Percentiles rank a stretch among this genome's conserved stretches.
Conservation (phyloP, 1,140 invertebrate genomes). For the Yoshiicerus persimilis region DNA sequence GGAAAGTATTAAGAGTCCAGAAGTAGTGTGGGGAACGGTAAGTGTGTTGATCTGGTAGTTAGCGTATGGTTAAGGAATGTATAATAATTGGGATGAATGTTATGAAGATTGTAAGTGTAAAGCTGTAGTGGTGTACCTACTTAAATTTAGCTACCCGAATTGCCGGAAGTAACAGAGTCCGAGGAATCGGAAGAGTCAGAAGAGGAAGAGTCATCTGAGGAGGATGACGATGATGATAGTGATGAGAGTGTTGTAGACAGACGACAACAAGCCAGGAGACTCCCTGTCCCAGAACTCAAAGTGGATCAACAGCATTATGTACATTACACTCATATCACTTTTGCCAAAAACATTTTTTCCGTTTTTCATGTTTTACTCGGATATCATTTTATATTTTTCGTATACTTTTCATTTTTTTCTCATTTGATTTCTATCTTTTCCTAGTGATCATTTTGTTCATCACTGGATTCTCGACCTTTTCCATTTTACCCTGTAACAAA, state of each 20-base stretch:
- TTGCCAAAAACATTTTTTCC: neutral
- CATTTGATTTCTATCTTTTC: neutral
- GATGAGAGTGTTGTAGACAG: constrained; percentile 41
- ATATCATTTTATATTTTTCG: neutral
- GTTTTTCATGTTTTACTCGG: neutral
- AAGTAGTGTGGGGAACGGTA: too few relatives aligned
- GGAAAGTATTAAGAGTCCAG: neutral
- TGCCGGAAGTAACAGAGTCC: constrained; percentile 42
- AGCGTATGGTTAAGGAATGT: neutral
- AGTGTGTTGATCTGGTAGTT: neutral
- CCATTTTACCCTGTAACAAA: neutral
- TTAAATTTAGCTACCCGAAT: constrained; percentile 40
- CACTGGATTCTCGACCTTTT: neutral
- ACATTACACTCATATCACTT: constrained; percentile 12
- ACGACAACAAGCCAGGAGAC: neutral
- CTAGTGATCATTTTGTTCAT: neutral
- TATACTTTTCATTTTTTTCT: neutral
- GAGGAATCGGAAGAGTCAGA: constrained; percentile 27
- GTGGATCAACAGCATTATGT: constrained; percentile 29
- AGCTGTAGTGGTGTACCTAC: neutral
- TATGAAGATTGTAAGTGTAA: neutral
- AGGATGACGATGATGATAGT: constrained; percentile 41
- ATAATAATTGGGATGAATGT: neutral
- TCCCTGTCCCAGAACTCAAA: constrained; percentile 39
- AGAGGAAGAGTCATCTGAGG: constrained; percentile 32